Percentiles rank a stretch among this genome's conserved stretches.
These are phyloP conservation scores for Crocuta crocuta DNA, from an alignment of 2,113 vertebrate species.

Conservation along the genomic window DNA sequence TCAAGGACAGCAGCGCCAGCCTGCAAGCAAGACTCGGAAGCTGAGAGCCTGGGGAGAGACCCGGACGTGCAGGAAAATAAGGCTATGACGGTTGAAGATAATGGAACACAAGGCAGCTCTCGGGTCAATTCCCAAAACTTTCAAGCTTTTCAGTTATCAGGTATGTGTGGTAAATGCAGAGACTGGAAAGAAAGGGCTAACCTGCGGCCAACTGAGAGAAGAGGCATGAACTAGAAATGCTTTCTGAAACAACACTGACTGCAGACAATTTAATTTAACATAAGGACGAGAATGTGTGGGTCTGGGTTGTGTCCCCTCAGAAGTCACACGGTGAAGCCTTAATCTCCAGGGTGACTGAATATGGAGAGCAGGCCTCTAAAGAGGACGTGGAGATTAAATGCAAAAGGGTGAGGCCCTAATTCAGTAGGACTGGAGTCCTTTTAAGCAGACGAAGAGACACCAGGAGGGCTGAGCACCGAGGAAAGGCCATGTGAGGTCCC, in stretches of 20 bases:
- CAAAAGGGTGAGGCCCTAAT: not conserved
- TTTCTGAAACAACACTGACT: not conserved
- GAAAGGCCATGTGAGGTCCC: not conserved
- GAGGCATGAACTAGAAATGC: not conserved
- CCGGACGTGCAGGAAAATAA: not conserved
- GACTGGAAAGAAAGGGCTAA: not conserved
- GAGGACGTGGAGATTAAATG: not conserved
- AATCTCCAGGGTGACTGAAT: not conserved
- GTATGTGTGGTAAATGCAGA: not conserved
- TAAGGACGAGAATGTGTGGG: not conserved
- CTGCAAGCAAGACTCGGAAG: not conserved
- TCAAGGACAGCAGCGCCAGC: not conserved
- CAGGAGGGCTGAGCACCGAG: accelerated
- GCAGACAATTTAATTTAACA: not conserved
- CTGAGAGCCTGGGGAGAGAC: not conserved
- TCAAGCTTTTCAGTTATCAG: not conserved
- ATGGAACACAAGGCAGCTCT: not conserved
- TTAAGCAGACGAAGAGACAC: not conserved
- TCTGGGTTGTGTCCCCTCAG: not conserved
- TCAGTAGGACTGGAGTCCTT: not conserved
- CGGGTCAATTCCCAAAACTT: not conserved
- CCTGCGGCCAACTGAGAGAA: not conserved
- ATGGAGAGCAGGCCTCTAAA: not conserved
- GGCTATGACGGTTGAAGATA: not conserved
- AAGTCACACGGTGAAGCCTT: not conserved